Evolutionary conservation across 92 coral and sea anemone genomes (phyloP).

Genomic region (Nematostella vectensis): DNA sequence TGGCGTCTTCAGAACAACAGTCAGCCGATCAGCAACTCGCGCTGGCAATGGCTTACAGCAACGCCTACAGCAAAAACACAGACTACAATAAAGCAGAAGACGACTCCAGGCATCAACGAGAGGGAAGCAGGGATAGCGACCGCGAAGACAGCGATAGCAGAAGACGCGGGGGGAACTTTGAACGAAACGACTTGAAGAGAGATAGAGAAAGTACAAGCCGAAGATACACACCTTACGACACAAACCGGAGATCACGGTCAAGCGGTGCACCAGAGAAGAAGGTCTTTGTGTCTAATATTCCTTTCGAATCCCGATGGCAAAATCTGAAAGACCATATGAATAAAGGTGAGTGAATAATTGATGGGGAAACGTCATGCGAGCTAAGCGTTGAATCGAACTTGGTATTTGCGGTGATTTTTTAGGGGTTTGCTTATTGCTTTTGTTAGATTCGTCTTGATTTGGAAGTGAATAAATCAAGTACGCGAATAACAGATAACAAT

Average conservation of each 20-base stretch:
- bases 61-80: conserved; percentile 9
- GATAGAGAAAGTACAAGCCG: conserved; percentile 51
- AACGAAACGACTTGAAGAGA: conserved; percentile 61
- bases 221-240: conserved; percentile 77
- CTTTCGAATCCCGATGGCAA: conserved; percentile 84
- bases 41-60: conserved; percentile 27
- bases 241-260: conserved; percentile 34
- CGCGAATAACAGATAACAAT: too few relatives aligned
- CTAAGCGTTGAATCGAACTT: too few relatives aligned
- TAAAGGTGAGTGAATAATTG: conserved; percentile 39
- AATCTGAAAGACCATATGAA: conserved; percentile 87
- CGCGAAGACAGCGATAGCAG: conserved; percentile 81
- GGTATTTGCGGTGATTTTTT: too few relatives aligned
- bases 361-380: background rate
- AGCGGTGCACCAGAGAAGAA: conserved; percentile 58
- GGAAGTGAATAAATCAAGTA: too few relatives aligned
- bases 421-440: too few relatives aligned
- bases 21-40: conserved; percentile 18
- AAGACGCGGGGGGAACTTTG: conserved; percentile 73
- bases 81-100: conserved; percentile 1
- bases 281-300: conserved; percentile 77
- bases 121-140: conserved; percentile 89
- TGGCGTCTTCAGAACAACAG: conserved; percentile 2
- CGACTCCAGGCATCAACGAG: conserved; percentile 59
- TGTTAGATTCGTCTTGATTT: too few relatives aligned